These are phyloP conservation scores for Frankliniella intonsa DNA, from an alignment of 2,888 invertebrate species.

Conservation along the genomic window DNA sequence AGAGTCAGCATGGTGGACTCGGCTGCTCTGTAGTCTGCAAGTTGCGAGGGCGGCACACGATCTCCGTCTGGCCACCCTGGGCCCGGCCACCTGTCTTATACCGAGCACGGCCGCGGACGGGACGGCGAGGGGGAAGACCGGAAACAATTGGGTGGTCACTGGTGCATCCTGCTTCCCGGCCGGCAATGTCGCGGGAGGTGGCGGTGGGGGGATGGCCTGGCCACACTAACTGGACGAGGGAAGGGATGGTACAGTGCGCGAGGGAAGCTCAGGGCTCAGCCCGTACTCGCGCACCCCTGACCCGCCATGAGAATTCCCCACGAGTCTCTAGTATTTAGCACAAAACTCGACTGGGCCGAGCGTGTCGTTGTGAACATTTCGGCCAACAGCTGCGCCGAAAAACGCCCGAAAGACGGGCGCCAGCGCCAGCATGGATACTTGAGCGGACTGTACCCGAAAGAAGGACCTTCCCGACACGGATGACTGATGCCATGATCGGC, in stretches of 20 bases:
- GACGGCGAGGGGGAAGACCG: background rate
- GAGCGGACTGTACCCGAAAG: background rate
- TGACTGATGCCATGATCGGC: background rate
- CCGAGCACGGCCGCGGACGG: background rate
- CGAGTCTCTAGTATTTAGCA: too few relatives aligned
- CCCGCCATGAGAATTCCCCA: too few relatives aligned
- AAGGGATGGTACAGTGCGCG: background rate
- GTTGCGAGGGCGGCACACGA: background rate
- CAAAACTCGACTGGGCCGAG: too few relatives aligned
- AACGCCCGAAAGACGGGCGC: constrained; percentile 32
- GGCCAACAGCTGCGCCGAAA: background rate
- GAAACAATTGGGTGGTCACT: constrained; percentile 16
- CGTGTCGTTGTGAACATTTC: too few relatives aligned
- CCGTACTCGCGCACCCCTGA: too few relatives aligned
- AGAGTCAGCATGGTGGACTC: background rate
- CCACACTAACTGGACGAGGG: background rate
- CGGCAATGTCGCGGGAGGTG: background rate
- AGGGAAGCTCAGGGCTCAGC: constrained; percentile 30
- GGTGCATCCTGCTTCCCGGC: constrained; percentile 9
- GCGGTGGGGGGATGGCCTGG: background rate
- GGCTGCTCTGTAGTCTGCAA: constrained; percentile 10
- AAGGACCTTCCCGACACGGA: constrained; percentile 16
- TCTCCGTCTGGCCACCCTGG: background rate
- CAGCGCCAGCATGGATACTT: constrained; percentile 16
- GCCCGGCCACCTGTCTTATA: background rate